Evolutionary conservation across 2,888 invertebrate species (phyloP).

Genomic region (Minunthozetes semirufus): DNA sequence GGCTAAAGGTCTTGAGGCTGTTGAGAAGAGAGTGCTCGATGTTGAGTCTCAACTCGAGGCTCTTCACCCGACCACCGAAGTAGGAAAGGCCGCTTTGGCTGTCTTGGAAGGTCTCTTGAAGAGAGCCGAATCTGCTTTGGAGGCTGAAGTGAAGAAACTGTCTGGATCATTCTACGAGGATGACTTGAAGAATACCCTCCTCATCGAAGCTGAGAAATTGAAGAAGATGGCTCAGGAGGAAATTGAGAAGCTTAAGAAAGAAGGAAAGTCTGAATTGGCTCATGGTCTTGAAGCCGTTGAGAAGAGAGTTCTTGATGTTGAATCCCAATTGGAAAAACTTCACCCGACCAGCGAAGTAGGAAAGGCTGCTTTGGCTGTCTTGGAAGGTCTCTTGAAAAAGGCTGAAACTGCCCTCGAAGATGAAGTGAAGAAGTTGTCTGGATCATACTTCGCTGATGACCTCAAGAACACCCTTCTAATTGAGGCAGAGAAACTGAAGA

Average conservation of each 20-base stretch:
- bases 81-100: too few species aligned
- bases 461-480: background rate
- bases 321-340: background rate
- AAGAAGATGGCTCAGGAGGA: background rate
- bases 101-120: background rate
- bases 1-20: background rate
- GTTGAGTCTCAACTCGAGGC: background rate
- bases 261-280: background rate
- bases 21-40: background rate
- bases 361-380: background rate
- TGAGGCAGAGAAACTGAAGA: background rate
- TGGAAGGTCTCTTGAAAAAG: background rate
- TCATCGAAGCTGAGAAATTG: background rate
- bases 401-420: background rate
- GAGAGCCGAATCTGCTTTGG: background rate
- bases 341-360: conserved; percentile 10
- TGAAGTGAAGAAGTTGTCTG: conserved; percentile 13
- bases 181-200: background rate
- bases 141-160: background rate
- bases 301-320: background rate
- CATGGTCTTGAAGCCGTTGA: conserved; percentile 9
- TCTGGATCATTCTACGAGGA: background rate
- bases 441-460: conserved; percentile 3
- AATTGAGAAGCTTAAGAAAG: background rate
- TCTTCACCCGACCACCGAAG: background rate